These are phyloP conservation scores for Hylaeus anthracinus DNA, from an alignment of 1,140 invertebrate species.

Conservation along the genomic window DNA sequence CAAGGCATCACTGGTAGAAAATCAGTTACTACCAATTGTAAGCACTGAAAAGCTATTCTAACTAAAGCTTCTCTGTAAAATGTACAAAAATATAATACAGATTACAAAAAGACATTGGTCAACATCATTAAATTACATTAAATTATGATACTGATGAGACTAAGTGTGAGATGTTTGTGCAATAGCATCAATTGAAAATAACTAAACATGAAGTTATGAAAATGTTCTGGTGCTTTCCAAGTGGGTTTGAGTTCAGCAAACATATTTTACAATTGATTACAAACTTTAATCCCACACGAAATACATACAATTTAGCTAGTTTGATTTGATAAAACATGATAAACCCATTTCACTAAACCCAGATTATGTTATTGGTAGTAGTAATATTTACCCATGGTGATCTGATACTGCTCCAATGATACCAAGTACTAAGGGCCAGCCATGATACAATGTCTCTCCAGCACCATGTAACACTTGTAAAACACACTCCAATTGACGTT, in stretches of 20 bases:
- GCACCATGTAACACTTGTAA: slow-evolving; percentile 95
- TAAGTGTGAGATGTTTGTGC: neutral
- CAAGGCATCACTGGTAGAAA: slow-evolving; percentile 94
- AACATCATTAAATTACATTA: neutral
- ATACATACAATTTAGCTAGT: too few relatives aligned
- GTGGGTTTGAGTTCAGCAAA: too few relatives aligned
- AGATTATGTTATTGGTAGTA: slow-evolving; percentile 9
- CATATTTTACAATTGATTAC: too few relatives aligned
- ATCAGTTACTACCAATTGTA: slow-evolving; percentile 98
- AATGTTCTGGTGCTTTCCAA: too few relatives aligned
- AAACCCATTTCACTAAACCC: neutral
- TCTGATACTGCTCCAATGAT: slow-evolving; percentile 97
- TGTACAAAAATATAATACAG: neutral
- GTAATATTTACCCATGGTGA: slow-evolving; percentile 89
- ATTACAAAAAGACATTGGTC: neutral
- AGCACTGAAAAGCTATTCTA: slow-evolving; percentile 96
- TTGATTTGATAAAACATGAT: too few relatives aligned
- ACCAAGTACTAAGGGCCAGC: slow-evolving; percentile 96
- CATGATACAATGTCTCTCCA: slow-evolving; percentile 94
- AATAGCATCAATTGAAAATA: too few relatives aligned
- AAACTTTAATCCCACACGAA: too few relatives aligned
- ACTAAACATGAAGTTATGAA: too few relatives aligned
- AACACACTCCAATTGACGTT: slow-evolving; percentile 97
- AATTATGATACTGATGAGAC: neutral
- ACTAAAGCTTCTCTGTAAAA: slow-evolving; percentile 92